Evolutionary conservation across 2,797 vertebrate species (phyloP).

Genomic region (Megalops cyprinoides): DNA sequence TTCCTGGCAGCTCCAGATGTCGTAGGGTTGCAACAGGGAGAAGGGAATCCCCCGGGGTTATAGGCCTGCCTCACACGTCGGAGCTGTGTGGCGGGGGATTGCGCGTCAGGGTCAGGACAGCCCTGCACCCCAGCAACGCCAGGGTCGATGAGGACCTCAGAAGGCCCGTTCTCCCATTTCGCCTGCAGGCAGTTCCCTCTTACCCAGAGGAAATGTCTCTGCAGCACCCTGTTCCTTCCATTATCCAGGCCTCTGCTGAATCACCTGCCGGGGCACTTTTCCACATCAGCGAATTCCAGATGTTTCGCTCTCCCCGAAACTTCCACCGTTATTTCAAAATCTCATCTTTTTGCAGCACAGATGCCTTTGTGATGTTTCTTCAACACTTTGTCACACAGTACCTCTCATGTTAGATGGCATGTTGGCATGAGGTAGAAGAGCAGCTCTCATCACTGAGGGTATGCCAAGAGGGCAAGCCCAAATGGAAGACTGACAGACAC

Average conservation of each 20-base stretch:
- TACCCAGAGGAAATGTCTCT: background rate
- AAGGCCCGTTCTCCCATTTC: too few relatives aligned
- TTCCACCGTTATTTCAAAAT: background rate
- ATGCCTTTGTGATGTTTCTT: background rate
- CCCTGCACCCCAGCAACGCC: too few relatives aligned
- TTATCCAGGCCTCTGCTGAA: background rate
- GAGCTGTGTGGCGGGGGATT: background rate
- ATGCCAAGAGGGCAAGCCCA: background rate
- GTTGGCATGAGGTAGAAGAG: background rate
- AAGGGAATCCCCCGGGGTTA: background rate
- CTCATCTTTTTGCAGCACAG: background rate
- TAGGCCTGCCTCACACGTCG: background rate
- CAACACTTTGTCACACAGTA: constrained; percentile 1
- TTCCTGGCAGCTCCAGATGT: background rate
- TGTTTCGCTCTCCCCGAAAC: background rate
- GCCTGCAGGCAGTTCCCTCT: too few relatives aligned
- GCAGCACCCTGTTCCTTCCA: background rate
- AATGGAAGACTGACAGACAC: background rate
- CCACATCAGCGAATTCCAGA: background rate
- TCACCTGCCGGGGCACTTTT: background rate
- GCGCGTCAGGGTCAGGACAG: background rate
- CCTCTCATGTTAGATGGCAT: background rate
- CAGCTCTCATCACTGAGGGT: background rate
- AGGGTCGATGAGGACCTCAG: too few relatives aligned
- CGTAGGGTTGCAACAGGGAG: background rate